phyloP scores from a whole-genome alignment of 2,797 vertebrate species.

The Myotis findleyi region DNA sequence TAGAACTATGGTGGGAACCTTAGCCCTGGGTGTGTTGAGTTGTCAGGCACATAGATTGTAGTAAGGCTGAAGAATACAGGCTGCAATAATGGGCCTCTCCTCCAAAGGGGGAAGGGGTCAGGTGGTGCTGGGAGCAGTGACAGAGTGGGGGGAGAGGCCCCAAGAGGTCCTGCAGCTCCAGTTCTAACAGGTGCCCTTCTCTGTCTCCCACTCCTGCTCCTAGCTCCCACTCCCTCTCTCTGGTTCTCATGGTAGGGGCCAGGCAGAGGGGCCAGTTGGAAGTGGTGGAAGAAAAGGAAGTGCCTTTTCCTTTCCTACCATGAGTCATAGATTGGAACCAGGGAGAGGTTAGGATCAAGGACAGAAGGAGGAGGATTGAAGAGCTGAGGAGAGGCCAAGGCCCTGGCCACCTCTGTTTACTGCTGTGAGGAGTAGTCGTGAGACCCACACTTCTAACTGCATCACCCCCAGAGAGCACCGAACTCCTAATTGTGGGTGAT shows the following conservation, averaged over 20 bases:
- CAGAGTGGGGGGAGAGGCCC: not conserved
- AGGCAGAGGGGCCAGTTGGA: not conserved
- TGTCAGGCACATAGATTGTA: constrained; percentile 80
- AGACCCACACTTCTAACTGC: not conserved
- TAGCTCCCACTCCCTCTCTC: not conserved
- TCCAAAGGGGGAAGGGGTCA: not conserved
- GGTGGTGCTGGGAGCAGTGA: not conserved
- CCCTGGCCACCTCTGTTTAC: not conserved
- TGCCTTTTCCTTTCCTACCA: constrained; percentile 41
- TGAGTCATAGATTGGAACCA: constrained; percentile 14
- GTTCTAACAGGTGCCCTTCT: not conserved
- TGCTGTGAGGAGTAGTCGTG: not conserved
- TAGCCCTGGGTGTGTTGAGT: constrained; percentile 73
- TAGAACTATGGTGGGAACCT: constrained; percentile 8
- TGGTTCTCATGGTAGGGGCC: not conserved
- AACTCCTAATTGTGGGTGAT: not conserved
- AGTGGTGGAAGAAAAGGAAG: not conserved
- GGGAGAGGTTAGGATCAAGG: constrained; percentile 6
- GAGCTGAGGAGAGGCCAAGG: constrained; percentile 40
- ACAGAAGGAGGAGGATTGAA: not conserved
- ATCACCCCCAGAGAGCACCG: not conserved
- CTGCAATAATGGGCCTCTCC: constrained; percentile 52
- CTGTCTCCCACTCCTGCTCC: not conserved
- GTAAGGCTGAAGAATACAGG: constrained; percentile 75
- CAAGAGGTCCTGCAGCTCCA: not conserved